Percentiles rank a stretch among this genome's conserved stretches.
phyloP scores from a whole-genome alignment of 2,888 invertebrate species.

The Euclidia mi region DNA sequence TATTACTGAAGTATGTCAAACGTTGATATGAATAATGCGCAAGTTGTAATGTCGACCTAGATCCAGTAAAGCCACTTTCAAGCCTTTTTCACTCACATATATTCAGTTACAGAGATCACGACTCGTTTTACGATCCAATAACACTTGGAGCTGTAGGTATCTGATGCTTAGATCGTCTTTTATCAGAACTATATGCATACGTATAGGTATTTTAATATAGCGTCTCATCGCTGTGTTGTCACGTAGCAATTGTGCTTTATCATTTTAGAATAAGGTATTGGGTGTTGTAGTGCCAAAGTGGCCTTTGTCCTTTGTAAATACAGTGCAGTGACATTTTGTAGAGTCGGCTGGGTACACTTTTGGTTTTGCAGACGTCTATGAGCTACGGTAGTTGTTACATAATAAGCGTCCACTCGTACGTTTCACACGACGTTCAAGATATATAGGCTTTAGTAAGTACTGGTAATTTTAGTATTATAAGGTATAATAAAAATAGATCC shows the following conservation, averaged over 20 bases:
- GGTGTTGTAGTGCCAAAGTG: not conserved
- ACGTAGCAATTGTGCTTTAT: not conserved
- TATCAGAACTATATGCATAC: not conserved
- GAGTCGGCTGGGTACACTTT: too few species aligned
- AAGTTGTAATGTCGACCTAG: too few species aligned
- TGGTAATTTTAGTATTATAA: too few species aligned
- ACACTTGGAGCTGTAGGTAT: conserved; percentile 18
- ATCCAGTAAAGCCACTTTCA: conserved; percentile 9
- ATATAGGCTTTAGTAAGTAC: too few species aligned
- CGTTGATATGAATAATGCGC: conserved; percentile 18
- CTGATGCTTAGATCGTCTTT: conserved; percentile 5
- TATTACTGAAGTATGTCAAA: conserved; percentile 3
- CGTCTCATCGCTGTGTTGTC: not conserved
- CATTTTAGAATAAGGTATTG: not conserved
- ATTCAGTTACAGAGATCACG: conserved; percentile 24
- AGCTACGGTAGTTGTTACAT: too few species aligned
- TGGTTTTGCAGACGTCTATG: too few species aligned
- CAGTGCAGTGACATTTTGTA: too few species aligned
- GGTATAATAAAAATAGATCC: too few species aligned
- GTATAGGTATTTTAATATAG: not conserved
- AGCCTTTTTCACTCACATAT: conserved; percentile 8
- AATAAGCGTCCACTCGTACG: too few species aligned
- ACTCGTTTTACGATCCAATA: conserved; percentile 25
- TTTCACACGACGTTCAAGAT: too few species aligned
- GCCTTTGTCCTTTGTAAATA: too few species aligned